Evolutionary conservation across 2,113 vertebrate genomes (phyloP).

Genomic region (Bubo bubo): DNA sequence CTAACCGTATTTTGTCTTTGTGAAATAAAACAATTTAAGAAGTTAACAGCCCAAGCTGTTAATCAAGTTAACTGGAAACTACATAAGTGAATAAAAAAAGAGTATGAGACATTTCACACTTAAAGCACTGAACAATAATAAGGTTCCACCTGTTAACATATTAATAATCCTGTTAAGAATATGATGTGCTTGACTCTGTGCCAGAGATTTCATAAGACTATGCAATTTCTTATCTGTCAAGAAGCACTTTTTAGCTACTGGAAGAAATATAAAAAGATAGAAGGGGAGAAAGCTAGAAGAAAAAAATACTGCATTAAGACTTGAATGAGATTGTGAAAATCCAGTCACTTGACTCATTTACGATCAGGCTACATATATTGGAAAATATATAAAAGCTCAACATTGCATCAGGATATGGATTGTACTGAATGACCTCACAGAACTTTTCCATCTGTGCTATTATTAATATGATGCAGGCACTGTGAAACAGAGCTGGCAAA

Average conservation of each 20-base stretch:
- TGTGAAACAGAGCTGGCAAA: conserved; percentile 39
- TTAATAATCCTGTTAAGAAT: conserved; percentile 73
- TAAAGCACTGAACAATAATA: conserved; percentile 66
- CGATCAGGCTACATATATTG: conserved; percentile 31
- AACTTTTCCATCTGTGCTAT: conserved; percentile 54
- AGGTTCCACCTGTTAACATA: conserved; percentile 72
- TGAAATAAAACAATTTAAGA: conserved; percentile 58
- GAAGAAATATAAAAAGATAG: conserved; percentile 43
- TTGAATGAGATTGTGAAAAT: conserved; percentile 41
- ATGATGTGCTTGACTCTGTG: conserved; percentile 42
- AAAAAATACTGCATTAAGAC: conserved; percentile 30
- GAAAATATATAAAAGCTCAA: conserved; percentile 30
- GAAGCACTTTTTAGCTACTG: conserved; percentile 65
- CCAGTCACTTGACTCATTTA: conserved; percentile 54
- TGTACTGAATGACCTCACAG: conserved; percentile 45
- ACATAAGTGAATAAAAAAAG: conserved; percentile 33
- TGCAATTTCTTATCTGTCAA: conserved; percentile 74
- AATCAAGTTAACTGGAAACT: conserved; percentile 70
- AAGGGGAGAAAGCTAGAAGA: conserved; percentile 5
- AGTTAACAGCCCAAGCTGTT: conserved; percentile 45
- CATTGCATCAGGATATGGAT: conserved; percentile 41
- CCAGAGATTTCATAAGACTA: conserved; percentile 68
- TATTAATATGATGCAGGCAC: conserved; percentile 56
- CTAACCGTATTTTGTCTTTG: not conserved
- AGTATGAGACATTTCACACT: conserved; percentile 60